Conservation (phyloP, 2,888 invertebrate genomes). For the Lepidochrysops patricia region DNA sequence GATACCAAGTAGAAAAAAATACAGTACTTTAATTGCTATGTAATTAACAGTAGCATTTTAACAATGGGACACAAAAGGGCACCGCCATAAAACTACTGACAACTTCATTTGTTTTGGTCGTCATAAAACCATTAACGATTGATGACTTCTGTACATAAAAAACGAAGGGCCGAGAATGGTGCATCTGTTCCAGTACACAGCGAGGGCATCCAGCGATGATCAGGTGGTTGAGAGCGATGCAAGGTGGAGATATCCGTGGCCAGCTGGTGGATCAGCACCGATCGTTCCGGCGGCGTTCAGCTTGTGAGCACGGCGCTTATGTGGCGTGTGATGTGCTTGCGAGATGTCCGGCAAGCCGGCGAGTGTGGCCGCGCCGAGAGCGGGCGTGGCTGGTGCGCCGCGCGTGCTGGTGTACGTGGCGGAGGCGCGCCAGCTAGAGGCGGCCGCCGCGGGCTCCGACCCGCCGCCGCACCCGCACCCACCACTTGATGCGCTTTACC, state of each 20-base stretch:
- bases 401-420: constrained; percentile 72
- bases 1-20: constrained; percentile 41
- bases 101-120: constrained; percentile 41
- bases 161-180: constrained; percentile 55
- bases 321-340: constrained; percentile 81
- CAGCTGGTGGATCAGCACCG: constrained; percentile 23
- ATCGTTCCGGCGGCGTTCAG: constrained; percentile 38
- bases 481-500: constrained; percentile 40
- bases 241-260: constrained; percentile 38
- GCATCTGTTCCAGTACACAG: constrained; percentile 39
- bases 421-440: constrained; percentile 69
- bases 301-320: constrained; percentile 59
- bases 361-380: constrained; percentile 76
- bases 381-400: constrained; percentile 65
- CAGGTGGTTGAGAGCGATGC: constrained; percentile 54
- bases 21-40: constrained; percentile 41
- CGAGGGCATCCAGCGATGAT: constrained; percentile 58
- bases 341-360: constrained; percentile 87
- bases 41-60: constrained; percentile 51
- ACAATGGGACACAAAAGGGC: constrained; percentile 67
- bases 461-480: constrained; percentile 37
- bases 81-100: constrained; percentile 63
- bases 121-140: constrained; percentile 57
- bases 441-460: constrained; percentile 57
- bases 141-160: constrained; percentile 48